Evolutionary conservation across 2,797 vertebrate species (phyloP).

Genomic region (Enteromius radiatus): DNA sequence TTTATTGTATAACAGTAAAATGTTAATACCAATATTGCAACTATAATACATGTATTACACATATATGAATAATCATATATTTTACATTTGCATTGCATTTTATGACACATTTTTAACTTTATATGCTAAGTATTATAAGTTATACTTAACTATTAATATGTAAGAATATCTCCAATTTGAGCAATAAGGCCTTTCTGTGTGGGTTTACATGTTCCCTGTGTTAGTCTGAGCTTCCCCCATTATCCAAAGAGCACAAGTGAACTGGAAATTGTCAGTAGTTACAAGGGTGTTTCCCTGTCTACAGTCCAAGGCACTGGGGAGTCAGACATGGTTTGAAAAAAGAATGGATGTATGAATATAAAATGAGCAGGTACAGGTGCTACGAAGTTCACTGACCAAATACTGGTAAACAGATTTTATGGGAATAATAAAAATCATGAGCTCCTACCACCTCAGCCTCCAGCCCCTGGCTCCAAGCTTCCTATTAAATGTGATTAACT

Average conservation of each 20-base stretch:
- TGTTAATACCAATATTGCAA: background rate
- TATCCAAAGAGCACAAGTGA: background rate
- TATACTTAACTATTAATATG: background rate
- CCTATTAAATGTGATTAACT: conserved; percentile 72
- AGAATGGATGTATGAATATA: background rate
- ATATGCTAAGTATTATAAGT: no score
- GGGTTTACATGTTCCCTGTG: background rate
- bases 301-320: background rate
- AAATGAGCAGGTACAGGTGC: background rate
- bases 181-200: background rate
- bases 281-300: background rate
- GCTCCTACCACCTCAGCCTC: background rate
- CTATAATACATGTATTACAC: background rate
- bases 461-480: background rate
- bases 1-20: background rate
- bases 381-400: conserved; percentile 1
- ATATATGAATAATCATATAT: no score
- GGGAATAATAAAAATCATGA: conserved; percentile 43
- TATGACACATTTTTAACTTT: background rate
- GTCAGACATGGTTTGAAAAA: background rate
- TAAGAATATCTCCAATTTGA: background rate
- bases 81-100: no score
- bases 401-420: conserved; percentile 50
- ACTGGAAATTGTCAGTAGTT: background rate
- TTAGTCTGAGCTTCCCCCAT: background rate